Base-by-base conservation (phyloP, 1,140 invertebrate genomes). In the Drosophila pruinosa region DNA sequence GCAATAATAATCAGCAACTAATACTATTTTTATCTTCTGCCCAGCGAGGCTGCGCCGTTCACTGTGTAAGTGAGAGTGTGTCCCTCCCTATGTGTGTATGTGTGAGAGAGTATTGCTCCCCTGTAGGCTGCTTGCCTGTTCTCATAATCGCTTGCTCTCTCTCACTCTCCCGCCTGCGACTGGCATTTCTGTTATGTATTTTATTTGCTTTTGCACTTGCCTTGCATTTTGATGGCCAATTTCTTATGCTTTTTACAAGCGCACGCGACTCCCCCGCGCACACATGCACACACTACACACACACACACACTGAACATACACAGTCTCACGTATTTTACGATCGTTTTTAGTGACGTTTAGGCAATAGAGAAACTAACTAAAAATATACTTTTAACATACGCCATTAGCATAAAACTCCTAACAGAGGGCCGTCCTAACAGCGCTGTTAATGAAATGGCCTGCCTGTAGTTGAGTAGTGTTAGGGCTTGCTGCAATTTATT, bases 1-100 rank as follows among this genome's bases (percentile, higher is more conserved):
- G 86, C 81, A 89, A 89, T 89, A 89, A 89, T 89, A 90, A 89
- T 89, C 86, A 89, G 86, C 77, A 82, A 89, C 80, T 74, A 89
- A 89, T 89, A 88, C 86, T 89, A 89, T 89, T 89, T 89, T 86
- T 89, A 89, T 89, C 88, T 88, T 67, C 62, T 83, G 83, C 77
- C 81, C 77, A 77, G 64, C 54, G 57, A 75, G 57, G 65, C 65
- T 28, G 52, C 31, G 53, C 5, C 7, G 22, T 26, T 14, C 38
- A 36, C 50, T 62, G 14, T 50, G 21, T 28, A 59, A 47, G 48
- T 67, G 65, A 45, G 67, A 52, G 76, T 71, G 58, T 53, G 31
- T 26, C 26, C n/a, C 45, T 7, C 50, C 50, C 38, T 38, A 4
- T 3, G 64, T 47, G 17, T 56, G 14, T 24, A 10, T 45, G 39